These are phyloP conservation scores for Philopotamus ludificatus DNA, from an alignment of 1,140 invertebrate species.

Conservation along the genomic window DNA sequence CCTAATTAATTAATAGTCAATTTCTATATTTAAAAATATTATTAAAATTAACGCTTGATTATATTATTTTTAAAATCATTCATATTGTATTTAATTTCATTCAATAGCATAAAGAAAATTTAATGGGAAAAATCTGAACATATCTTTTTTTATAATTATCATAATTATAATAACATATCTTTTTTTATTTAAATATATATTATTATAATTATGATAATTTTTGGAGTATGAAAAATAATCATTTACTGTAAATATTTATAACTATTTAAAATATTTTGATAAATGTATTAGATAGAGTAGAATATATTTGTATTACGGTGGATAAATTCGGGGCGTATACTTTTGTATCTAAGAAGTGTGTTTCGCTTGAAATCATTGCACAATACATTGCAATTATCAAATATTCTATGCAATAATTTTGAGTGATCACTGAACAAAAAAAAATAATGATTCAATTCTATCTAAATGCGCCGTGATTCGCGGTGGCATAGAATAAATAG, in stretches of 20 bases:
- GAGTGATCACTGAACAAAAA: too few species aligned
- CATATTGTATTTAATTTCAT: too few species aligned
- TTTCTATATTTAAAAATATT: slow-evolving; percentile 19
- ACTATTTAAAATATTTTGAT: slow-evolving; percentile 40
- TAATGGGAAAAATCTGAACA: slow-evolving; percentile 31
- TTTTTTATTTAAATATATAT: slow-evolving; percentile 12
- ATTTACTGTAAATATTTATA: slow-evolving; percentile 35
- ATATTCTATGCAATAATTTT: too few species aligned
- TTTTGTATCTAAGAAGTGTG: not conserved
- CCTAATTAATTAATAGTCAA: slow-evolving; percentile 32
- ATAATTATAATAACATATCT: too few species aligned
- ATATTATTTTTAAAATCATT: not conserved
- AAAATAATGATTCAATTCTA: too few species aligned
- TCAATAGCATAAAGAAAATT: not conserved
- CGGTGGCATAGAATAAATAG: too few species aligned
- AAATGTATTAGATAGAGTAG: slow-evolving; percentile 41
- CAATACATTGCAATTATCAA: too few species aligned
- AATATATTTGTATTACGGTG: slow-evolving; percentile 32
- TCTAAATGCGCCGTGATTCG: too few species aligned
- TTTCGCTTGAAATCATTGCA: not conserved
- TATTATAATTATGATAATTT: slow-evolving; percentile 28
- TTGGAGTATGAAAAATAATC: slow-evolving; percentile 24
- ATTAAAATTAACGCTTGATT: not conserved
- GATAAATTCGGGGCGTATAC: not conserved
- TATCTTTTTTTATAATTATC: slow-evolving; percentile 35